phyloP scores from a whole-genome alignment of 2,113 vertebrate species.

The Probosciger aterrimus region DNA sequence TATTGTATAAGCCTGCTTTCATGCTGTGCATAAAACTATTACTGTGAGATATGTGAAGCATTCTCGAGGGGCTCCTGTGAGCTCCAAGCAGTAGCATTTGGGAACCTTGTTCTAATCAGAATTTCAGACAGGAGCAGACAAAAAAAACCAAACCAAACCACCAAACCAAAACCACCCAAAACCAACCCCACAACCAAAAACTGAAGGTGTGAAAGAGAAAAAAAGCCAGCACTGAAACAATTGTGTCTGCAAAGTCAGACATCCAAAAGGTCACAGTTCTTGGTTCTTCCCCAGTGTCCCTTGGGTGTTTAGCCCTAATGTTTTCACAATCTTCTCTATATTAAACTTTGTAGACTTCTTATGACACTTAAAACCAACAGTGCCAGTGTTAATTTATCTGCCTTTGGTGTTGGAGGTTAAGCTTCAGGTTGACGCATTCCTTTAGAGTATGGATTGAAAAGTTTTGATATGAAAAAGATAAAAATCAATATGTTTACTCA shows the following conservation, averaged over 20 bases:
- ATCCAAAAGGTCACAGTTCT: background rate
- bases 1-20: background rate
- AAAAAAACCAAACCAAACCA: background rate
- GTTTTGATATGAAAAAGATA: background rate
- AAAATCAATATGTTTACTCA: background rate
- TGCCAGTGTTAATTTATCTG: background rate
- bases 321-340: background rate
- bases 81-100: background rate
- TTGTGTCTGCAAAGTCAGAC: conserved; percentile 37
- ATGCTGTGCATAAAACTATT: background rate
- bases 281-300: background rate
- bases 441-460: background rate
- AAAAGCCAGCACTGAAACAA: background rate
- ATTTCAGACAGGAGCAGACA: conserved; percentile 11
- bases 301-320: background rate
- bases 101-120: conserved; percentile 13
- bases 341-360: background rate
- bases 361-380: background rate
- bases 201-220: background rate
- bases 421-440: background rate
- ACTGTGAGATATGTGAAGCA: background rate
- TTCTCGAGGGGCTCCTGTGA: background rate
- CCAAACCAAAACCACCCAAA: background rate
- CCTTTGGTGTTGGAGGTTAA: background rate
- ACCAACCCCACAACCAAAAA: background rate